Percentiles rank a stretch among this genome's conserved stretches.
phyloP scores from a whole-genome alignment of 2,797 vertebrate genomes.

The Poeciliopsis turneri region DNA sequence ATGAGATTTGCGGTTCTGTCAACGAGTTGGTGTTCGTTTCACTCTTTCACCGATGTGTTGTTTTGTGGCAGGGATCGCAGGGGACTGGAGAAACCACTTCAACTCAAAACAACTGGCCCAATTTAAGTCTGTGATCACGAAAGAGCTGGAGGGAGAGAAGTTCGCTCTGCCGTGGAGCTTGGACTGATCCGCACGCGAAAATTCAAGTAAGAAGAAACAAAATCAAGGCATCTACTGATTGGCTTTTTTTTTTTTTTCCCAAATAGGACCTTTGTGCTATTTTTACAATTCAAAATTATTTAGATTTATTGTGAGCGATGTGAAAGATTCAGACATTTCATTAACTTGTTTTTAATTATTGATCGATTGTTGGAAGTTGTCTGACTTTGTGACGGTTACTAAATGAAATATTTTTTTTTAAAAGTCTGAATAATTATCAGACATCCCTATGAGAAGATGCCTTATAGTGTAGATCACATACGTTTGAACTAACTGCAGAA shows the following conservation, averaged over 20 bases:
- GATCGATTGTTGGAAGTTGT: background rate
- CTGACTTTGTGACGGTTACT: background rate
- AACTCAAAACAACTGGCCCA: slow-evolving; percentile 52
- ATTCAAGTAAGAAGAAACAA: background rate
- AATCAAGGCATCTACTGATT: background rate
- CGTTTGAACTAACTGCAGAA: background rate
- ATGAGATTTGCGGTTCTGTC: background rate
- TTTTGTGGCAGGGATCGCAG: slow-evolving; percentile 53
- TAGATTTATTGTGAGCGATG: background rate
- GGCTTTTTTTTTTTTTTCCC: background rate
- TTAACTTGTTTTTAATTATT: background rate
- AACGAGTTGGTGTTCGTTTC: background rate
- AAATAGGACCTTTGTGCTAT: background rate
- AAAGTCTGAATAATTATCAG: background rate
- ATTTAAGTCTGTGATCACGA: slow-evolving; percentile 51
- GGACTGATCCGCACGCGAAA: slow-evolving; percentile 27
- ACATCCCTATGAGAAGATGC: background rate
- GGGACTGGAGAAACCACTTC: slow-evolving; percentile 76
- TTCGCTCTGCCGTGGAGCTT: slow-evolving; percentile 59
- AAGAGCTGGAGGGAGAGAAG: slow-evolving; percentile 62
- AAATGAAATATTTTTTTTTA: background rate
- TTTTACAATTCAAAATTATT: background rate
- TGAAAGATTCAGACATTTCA: background rate
- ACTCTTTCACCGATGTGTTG: slow-evolving; percentile 25
- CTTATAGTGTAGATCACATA: background rate